Percentiles rank a stretch among this genome's conserved stretches.
Evolutionary conservation across 2,797 vertebrate genomes (phyloP).

Genomic region (Lepus townsendii): DNA sequence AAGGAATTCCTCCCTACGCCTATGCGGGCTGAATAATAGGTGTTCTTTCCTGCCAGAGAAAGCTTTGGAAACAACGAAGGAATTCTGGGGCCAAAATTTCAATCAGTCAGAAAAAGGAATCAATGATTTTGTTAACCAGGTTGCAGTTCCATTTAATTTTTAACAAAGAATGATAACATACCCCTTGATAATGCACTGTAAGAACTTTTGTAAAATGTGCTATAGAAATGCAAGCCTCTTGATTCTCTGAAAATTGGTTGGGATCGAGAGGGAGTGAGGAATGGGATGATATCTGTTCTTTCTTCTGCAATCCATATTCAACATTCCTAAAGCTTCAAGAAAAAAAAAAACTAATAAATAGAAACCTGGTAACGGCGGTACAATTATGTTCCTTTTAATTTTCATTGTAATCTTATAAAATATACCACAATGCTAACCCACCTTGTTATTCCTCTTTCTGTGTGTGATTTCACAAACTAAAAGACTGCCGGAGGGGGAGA

Average conservation of each 20-base stretch:
- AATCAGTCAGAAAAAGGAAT: conserved; percentile 52
- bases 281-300: conserved; percentile 9
- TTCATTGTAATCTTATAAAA: conserved; percentile 64
- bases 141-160: conserved; percentile 62
- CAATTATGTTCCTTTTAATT: conserved; percentile 57
- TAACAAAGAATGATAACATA: neutral
- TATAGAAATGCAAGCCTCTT: neutral
- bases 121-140: conserved; percentile 37
- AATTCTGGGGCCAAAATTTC: conserved; percentile 52
- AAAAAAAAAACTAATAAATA: conserved; percentile 32
- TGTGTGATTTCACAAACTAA: conserved; percentile 64
- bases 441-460: conserved; percentile 34
- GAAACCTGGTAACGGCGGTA: conserved; percentile 40
- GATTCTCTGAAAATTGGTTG: conserved; percentile 45
- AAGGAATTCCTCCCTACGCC: conserved; percentile 87
- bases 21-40: conserved; percentile 87
- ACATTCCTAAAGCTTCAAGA: conserved; percentile 36
- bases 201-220: conserved; percentile 21
- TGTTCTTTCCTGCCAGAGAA: conserved; percentile 50
- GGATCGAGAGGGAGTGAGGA: neutral
- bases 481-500: neutral
- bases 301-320: conserved; percentile 30
- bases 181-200: conserved; percentile 16
- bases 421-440: neutral
- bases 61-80: conserved; percentile 41